Evolutionary conservation across 2,113 vertebrate genomes (phyloP), one percentile per base, ranked within the genome.

Genomic region (Nannospalax galili): DNA sequence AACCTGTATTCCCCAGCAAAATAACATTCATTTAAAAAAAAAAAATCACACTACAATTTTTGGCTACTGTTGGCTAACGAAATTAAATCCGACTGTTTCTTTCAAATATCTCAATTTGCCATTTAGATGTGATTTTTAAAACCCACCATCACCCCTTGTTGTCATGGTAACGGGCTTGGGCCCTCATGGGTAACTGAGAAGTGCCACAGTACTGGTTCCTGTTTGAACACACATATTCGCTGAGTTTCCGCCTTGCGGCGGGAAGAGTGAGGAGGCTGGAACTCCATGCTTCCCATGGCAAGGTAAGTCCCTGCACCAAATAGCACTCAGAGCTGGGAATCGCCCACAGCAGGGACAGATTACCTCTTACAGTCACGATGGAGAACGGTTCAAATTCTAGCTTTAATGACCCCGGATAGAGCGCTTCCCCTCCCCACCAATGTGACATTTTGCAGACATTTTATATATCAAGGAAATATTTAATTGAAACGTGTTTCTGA

Each of bases 111-210:
- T 98, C 82, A 93, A 98, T 98, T 98, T 98, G 97, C 98, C 97
- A 98, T 98, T 98, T 98, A 97, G 96, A 97, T 97, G 96, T 96
- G 98, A 98, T 98, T 98, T 75, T 98, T 97, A n/a, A 98, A 98
- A 98, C 97, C 98, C 97, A 96, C 92, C 78, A 95, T 95, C 97
- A 97, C 69, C 96, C 97, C 94, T 97, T 88, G 98, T 98, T 98
- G 96, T 98, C 84, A 98, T 98, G 97, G 98, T 96, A 98, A 98
- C 98, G 10, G 95, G 77, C 98, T 97, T 98, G 98, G 98, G 98
- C 96, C 98, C 98, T 98, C 97, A 67, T 89, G 94, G 97, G 97
- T 98, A 97, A 98, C 97, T 98, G 98, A 96, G 97, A 98, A 98
- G 97, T 98, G 91, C 97, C 97, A 97, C 88, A 82, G 97, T 97